Conservation (phyloP, 2,888 invertebrate species). For the Thecophora atra region DNA sequence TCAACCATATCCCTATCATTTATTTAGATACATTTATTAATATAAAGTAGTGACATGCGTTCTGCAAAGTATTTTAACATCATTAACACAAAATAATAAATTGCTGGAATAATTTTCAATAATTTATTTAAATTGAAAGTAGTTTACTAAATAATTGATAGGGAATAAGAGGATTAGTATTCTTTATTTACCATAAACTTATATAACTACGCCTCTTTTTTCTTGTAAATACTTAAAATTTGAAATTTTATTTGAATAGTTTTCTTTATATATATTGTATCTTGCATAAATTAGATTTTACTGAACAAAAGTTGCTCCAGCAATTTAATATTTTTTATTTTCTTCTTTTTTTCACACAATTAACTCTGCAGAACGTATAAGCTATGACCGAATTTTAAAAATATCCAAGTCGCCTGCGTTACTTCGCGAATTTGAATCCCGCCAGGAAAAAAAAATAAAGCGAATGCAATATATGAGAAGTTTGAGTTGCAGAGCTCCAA, state of each 20-base stretch:
- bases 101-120: conserved; percentile 48
- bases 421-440: conserved; percentile 52
- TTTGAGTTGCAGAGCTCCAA: conserved; percentile 18
- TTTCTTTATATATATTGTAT: conserved; percentile 41
- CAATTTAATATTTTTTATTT: conserved; percentile 61
- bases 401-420: conserved; percentile 57
- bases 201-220: not conserved
- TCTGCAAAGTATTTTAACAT: conserved; percentile 43
- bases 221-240: conserved; percentile 1
- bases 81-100: conserved; percentile 41
- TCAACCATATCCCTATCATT: conserved; percentile 47
- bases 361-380: conserved; percentile 64
- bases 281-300: conserved; percentile 31
- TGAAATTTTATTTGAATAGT: conserved; percentile 23
- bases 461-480: conserved; percentile 41
- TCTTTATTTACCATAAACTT: not conserved
- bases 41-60: conserved; percentile 38
- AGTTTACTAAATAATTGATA: conserved; percentile 44
- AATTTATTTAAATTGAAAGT: conserved; percentile 25
- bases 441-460: conserved; percentile 45
- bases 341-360: conserved; percentile 45
- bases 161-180: conserved; percentile 38
- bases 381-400: conserved; percentile 57
- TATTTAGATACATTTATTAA: conserved; percentile 39
- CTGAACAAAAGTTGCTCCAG: conserved; percentile 52